Evolutionary conservation across 2,113 vertebrate species (phyloP).

Genomic region (Tetraodon nigroviridis): DNA sequence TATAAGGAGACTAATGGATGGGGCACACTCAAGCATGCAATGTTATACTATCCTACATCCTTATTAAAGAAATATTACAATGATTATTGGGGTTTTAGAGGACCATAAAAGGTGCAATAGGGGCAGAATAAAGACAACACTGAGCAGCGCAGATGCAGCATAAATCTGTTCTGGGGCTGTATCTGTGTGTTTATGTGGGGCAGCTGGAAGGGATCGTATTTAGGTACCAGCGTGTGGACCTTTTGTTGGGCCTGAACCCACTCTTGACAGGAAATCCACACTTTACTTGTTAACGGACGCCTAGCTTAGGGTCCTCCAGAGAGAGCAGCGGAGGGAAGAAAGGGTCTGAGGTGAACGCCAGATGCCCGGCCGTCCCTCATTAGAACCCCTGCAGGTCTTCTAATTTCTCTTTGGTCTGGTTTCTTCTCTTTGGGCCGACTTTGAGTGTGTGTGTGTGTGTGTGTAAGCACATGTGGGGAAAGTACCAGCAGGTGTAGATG

Average conservation of each 20-base stretch:
- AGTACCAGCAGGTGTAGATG: slow-evolving; percentile 62
- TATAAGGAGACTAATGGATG: not conserved
- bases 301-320: slow-evolving; percentile 67
- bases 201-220: slow-evolving; percentile 74
- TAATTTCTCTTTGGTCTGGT: slow-evolving; percentile 51
- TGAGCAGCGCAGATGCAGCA: slow-evolving; percentile 23
- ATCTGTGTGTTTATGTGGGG: slow-evolving; percentile 32
- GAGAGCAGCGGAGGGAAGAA: slow-evolving; percentile 50
- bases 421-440: slow-evolving; percentile 41
- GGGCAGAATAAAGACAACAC: slow-evolving; percentile 40
- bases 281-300: slow-evolving; percentile 72
- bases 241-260: slow-evolving; percentile 70
- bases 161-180: slow-evolving; percentile 39
- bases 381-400: slow-evolving; percentile 68
- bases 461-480: slow-evolving; percentile 1
- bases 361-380: slow-evolving; percentile 63
- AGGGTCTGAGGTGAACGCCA: slow-evolving; percentile 64
- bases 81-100: slow-evolving; percentile 42
- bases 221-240: slow-evolving; percentile 56
- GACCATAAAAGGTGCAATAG: slow-evolving; percentile 39
- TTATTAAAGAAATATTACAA: slow-evolving; percentile 25
- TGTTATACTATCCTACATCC: slow-evolving; percentile 14
- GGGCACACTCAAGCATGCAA: slow-evolving; percentile 7
- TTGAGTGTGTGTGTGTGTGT: slow-evolving; percentile 3
- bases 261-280: slow-evolving; percentile 76